Percentiles rank a stretch among this genome's conserved stretches.
phyloP scores from a whole-genome alignment of 2,888 invertebrate genomes.

The Pegoplata infirma region DNA sequence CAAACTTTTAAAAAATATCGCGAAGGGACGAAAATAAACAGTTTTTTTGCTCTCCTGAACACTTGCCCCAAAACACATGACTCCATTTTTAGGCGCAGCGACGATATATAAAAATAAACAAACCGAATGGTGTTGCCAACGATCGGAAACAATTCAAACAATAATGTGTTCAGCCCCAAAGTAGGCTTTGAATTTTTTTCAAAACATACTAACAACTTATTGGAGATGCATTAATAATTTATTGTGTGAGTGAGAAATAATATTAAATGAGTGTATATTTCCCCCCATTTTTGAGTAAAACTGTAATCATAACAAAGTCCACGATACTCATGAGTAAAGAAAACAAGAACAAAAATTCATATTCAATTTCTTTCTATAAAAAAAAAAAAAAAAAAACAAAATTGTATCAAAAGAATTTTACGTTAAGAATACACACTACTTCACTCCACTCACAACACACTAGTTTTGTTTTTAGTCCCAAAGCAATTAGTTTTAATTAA shows the following conservation, averaged over 20 bases:
- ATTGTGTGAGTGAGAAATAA: not conserved
- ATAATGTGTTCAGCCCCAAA: not conserved
- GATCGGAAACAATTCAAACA: too few relatives aligned
- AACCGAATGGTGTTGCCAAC: too few relatives aligned
- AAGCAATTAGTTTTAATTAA: conserved; percentile 58
- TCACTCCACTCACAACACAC: too few relatives aligned
- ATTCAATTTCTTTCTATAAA: conserved; percentile 4
- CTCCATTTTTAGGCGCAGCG: too few relatives aligned
- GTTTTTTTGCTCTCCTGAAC: too few relatives aligned
- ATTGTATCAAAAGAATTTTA: conserved; percentile 28
- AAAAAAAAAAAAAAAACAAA: not conserved
- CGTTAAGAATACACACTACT: not conserved
- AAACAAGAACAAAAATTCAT: not conserved
- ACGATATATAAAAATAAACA: not conserved
- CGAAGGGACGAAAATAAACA: too few relatives aligned
- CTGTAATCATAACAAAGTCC: conserved; percentile 16
- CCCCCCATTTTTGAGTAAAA: conserved; percentile 6
- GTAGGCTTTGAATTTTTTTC: conserved; percentile 21
- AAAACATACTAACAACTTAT: not conserved
- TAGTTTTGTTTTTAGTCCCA: conserved; percentile 37
- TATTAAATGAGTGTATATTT: conserved; percentile 31
- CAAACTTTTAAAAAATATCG: too few relatives aligned
- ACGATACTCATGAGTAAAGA: conserved; percentile 24
- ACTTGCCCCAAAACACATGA: too few relatives aligned
- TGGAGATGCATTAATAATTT: not conserved